Percentiles rank a stretch among this genome's conserved stretches.
phyloP scores from a whole-genome alignment of 2,113 vertebrate genomes.

The Antechinus stuartii region DNA sequence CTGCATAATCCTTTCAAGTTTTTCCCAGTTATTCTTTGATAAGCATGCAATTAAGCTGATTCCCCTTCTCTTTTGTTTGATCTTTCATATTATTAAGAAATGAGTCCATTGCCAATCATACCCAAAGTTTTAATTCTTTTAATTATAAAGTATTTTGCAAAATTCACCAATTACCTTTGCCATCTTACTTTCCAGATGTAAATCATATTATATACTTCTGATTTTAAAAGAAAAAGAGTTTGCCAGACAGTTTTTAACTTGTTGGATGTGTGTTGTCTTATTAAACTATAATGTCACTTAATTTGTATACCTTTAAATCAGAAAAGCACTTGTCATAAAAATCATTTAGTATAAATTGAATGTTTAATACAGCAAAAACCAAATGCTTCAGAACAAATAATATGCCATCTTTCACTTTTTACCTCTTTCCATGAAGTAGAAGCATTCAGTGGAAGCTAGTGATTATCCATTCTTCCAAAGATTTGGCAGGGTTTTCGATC shows the following conservation, averaged over 20 bases:
- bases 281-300: not conserved
- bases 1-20: not conserved
- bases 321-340: not conserved
- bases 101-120: not conserved
- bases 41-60: not conserved
- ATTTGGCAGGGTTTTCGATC: not conserved
- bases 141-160: not conserved
- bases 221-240: conserved; percentile 1
- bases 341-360: not conserved
- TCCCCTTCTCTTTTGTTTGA: not conserved
- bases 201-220: not conserved
- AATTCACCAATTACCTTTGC: not conserved
- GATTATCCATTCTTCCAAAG: not conserved
- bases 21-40: not conserved
- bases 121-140: not conserved
- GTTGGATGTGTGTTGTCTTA: not conserved
- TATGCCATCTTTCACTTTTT: not conserved
- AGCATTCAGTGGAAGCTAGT: not conserved
- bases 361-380: not conserved
- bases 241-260: not conserved
- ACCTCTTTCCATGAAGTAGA: not conserved
- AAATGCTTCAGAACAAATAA: not conserved
- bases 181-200: not conserved
- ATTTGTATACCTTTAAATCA: not conserved
- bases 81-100: conserved; percentile 16